Conservation (phyloP, 2,888 invertebrate species). For the Drosophila ezoana region DNA sequence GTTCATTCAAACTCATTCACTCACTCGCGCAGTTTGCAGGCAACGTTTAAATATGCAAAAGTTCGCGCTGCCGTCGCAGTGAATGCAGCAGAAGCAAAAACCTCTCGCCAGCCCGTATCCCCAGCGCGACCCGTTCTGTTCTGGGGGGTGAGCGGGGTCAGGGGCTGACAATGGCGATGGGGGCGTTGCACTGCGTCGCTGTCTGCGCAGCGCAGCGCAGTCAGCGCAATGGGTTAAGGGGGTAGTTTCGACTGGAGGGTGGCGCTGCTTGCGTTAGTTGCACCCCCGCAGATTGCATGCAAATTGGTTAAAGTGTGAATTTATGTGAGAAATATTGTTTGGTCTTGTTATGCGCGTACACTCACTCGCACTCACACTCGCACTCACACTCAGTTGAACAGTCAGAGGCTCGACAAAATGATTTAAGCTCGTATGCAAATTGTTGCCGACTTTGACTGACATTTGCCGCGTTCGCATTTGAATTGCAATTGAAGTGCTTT, state of each 20-base stretch:
- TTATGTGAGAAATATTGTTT: conserved; percentile 85
- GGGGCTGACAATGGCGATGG: conserved; percentile 50
- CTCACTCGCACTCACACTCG: conserved; percentile 27
- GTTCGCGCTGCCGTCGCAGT: conserved; percentile 59
- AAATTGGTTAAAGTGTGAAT: conserved; percentile 84
- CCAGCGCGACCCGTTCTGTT: background rate
- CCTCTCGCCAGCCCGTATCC: conserved; percentile 13
- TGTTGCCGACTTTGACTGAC: conserved; percentile 78
- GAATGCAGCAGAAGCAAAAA: conserved; percentile 61
- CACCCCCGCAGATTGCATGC: conserved; percentile 82
- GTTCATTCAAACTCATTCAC: conserved; percentile 82
- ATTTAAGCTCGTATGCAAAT: conserved; percentile 83
- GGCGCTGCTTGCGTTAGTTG: conserved; percentile 37
- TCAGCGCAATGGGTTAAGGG: conserved; percentile 11
- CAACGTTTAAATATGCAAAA: conserved; percentile 79
- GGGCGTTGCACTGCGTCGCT: conserved; percentile 66
- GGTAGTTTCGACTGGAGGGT: conserved; percentile 9
- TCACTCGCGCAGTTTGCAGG: conserved; percentile 65
- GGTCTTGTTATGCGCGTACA: conserved; percentile 79
- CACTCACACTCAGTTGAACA: conserved; percentile 33
- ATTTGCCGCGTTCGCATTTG: conserved; percentile 69
- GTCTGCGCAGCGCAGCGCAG: conserved; percentile 58
- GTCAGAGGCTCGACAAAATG: conserved; percentile 73
- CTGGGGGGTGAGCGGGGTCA: background rate
- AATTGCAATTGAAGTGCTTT: conserved; percentile 52